phyloP scores from a whole-genome alignment of 2,888 invertebrate genomes.

The Strigamia transsilvanica region DNA sequence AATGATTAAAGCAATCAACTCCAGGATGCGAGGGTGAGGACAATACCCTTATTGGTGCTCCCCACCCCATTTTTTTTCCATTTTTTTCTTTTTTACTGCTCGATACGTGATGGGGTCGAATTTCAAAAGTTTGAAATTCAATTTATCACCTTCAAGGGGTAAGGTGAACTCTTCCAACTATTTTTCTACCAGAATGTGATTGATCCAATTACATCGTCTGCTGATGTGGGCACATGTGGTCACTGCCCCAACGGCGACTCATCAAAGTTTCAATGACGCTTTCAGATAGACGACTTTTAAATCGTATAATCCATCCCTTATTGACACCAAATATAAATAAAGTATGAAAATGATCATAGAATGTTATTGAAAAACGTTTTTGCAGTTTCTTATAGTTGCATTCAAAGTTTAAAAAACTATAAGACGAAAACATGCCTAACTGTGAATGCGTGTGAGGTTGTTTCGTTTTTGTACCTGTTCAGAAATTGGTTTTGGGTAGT shows the following conservation, averaged over 20 bases:
- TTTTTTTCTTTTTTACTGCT: not conserved
- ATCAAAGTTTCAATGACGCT: conserved; percentile 5
- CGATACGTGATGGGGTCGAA: not conserved
- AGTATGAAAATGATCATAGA: not conserved
- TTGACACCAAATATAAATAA: not conserved
- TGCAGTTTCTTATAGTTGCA: too few relatives aligned
- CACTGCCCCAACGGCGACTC: not conserved
- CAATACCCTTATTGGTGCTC: conserved; percentile 18
- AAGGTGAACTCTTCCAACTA: not conserved
- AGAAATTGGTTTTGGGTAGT: too few relatives aligned
- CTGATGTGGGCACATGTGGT: conserved; percentile 29
- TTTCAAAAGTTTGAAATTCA: not conserved
- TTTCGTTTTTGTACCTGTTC: too few relatives aligned
- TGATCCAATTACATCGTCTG: conserved; percentile 46
- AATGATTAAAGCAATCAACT: conserved; percentile 27
- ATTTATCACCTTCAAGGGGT: conserved; percentile 15
- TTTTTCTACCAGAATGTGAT: conserved; percentile 11
- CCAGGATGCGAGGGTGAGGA: conserved; percentile 33
- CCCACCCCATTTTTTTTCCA: not conserved
- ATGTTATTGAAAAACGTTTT: too few relatives aligned
- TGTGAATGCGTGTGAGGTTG: too few relatives aligned
- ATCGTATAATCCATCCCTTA: not conserved
- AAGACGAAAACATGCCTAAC: too few relatives aligned
- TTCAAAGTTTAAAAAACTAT: too few relatives aligned
- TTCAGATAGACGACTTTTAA: not conserved